Evolutionary conservation across 2,888 invertebrate genomes (phyloP).

Genomic region (Lacanobia wlatinum): DNA sequence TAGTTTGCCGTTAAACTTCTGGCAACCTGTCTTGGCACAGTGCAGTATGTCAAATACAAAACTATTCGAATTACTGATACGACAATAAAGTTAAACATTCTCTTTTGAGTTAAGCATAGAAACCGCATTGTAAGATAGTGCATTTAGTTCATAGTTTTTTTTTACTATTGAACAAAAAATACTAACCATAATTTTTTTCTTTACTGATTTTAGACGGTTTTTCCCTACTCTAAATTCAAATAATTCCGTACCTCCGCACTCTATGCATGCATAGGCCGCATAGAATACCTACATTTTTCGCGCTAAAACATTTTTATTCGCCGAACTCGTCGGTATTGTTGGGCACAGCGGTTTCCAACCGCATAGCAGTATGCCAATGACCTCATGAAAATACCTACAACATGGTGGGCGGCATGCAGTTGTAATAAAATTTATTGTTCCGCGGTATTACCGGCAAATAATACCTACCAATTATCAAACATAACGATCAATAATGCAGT

Average conservation of each 20-base stretch:
- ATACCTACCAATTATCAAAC: constrained; percentile 38
- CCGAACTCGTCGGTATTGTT: constrained; percentile 49
- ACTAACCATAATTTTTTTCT: background rate
- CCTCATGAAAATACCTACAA: constrained; percentile 63
- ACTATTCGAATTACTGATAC: background rate
- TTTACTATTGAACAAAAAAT: background rate
- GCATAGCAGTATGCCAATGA: constrained; percentile 68
- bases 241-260: background rate
- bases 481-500: constrained; percentile 27
- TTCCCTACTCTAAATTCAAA: constrained; percentile 25
- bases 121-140: background rate
- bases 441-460: constrained; percentile 48
- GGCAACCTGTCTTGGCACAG: constrained; percentile 33
- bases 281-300: constrained; percentile 41
- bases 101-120: background rate
- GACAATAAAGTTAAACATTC: background rate
- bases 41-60: constrained; percentile 20
- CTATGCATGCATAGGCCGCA: constrained; percentile 1
- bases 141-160: too few species aligned
- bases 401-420: constrained; percentile 48
- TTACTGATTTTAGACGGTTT: background rate
- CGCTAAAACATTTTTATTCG: constrained; percentile 56
- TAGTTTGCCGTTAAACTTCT: too few species aligned
- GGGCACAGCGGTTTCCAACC: constrained; percentile 48
- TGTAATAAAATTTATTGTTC: constrained; percentile 53